Conservation (phyloP, 2,888 invertebrate genomes). For the Tryphoninae sp. region DNA sequence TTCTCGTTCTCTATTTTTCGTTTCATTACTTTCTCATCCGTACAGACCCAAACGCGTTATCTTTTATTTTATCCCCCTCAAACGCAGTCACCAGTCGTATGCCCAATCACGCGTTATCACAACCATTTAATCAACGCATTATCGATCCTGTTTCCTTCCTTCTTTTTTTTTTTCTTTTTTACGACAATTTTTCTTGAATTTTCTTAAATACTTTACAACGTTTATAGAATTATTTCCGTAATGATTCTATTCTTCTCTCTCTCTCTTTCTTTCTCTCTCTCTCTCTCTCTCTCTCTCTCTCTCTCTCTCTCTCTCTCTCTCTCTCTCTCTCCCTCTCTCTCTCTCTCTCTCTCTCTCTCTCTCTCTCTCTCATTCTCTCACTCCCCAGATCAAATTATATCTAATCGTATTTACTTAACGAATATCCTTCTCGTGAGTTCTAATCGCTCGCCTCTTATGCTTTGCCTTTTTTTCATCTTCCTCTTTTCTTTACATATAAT, state of each 20-base stretch:
- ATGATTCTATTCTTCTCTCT: slow-evolving; percentile 6
- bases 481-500: slow-evolving; percentile 36
- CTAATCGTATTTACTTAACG: slow-evolving; percentile 3
- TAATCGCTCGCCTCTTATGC: neutral
- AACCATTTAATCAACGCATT: slow-evolving; percentile 8
- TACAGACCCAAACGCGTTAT: neutral
- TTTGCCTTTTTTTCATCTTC: neutral
- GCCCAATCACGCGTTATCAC: slow-evolving; percentile 60
- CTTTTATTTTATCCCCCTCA: slow-evolving; percentile 29
- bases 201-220: slow-evolving; percentile 34
- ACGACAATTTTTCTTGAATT: slow-evolving; percentile 1
- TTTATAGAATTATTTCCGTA: slow-evolving; percentile 46
- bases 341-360: slow-evolving; percentile 6
- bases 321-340: slow-evolving; percentile 5
- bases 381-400: slow-evolving; percentile 40
- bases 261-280: slow-evolving; percentile 18
- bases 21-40: slow-evolving; percentile 12
- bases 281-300: slow-evolving; percentile 16
- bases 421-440: slow-evolving; percentile 26
- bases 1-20: slow-evolving; percentile 61
- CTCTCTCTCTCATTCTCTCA: slow-evolving; percentile 4
- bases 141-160: neutral
- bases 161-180: neutral
- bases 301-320: neutral
- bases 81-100: slow-evolving; percentile 63